A percentile compares a stretch with the other conserved stretches of the same genome.
Conservation (phyloP, 2,888 invertebrate genomes). For the Hirtodrosophila confusa region DNA sequence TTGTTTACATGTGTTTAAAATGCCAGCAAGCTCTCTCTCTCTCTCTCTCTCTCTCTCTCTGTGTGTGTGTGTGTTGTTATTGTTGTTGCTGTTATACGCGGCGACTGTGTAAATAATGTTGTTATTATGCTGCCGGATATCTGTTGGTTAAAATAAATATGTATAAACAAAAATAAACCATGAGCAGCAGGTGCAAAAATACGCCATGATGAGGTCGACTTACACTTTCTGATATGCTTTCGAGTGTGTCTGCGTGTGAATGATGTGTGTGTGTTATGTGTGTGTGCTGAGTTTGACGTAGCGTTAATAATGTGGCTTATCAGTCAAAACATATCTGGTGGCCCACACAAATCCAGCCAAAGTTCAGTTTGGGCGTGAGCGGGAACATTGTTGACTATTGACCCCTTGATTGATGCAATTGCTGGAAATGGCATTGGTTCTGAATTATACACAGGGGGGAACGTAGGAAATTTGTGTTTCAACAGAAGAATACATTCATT, state of each 20-base stretch:
- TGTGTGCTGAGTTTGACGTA: conserved; percentile 50
- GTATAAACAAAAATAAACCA: conserved; percentile 43
- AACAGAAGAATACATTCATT: too few relatives aligned
- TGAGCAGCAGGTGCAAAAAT: conserved; percentile 66
- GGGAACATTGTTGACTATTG: background rate
- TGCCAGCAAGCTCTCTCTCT: conserved; percentile 32
- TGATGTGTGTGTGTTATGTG: conserved; percentile 52
- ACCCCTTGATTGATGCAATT: conserved; percentile 1
- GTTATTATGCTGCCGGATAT: conserved; percentile 70
- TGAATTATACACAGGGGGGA: too few relatives aligned
- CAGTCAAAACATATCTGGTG: conserved; percentile 42
- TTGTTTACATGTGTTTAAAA: conserved; percentile 77
- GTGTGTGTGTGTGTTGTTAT: conserved; percentile 13
- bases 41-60: conserved; percentile 5
- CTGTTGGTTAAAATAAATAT: conserved; percentile 33
- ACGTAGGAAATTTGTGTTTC: too few relatives aligned
- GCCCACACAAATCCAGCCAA: background rate
- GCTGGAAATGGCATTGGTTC: background rate
- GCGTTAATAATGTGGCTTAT: conserved; percentile 73
- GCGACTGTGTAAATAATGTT: conserved; percentile 66
- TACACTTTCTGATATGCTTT: conserved; percentile 12
- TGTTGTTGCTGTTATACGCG: conserved; percentile 6
- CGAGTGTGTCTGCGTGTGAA: too few relatives aligned
- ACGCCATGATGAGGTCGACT: conserved; percentile 18
- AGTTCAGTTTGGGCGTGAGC: conserved; percentile 1